These are phyloP conservation scores for Pristiophorus japonicus DNA, from an alignment of 2,113 vertebrate genomes.

Conservation along the genomic window DNA sequence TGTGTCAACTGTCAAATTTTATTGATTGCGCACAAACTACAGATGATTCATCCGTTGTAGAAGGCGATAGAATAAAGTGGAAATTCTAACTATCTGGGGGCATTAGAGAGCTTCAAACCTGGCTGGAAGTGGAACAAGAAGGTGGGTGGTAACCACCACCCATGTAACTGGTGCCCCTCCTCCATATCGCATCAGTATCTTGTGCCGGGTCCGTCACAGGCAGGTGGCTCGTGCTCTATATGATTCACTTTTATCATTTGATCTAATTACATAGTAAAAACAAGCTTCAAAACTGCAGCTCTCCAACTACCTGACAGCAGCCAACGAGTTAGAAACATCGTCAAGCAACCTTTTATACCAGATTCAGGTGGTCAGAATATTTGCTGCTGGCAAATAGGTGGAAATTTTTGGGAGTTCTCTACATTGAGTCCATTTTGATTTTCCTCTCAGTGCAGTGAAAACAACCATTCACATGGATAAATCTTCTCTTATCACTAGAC, in stretches of 20 bases:
- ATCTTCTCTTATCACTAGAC: neutral
- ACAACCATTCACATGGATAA: neutral
- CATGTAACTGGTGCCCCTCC: conserved; percentile 4
- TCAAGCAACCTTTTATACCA: neutral
- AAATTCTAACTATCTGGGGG: conserved; percentile 4
- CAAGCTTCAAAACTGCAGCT: neutral
- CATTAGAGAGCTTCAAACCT: neutral
- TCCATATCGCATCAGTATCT: neutral
- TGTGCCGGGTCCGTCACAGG: neutral
- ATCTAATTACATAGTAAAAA: neutral
- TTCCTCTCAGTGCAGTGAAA: neutral
- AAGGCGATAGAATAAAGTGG: neutral
- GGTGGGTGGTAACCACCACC: conserved; percentile 19
- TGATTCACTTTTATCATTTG: conserved; percentile 2
- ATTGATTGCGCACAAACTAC: neutral
- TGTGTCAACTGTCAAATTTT: conserved; percentile 1
- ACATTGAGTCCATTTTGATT: neutral
- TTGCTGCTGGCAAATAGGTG: neutral
- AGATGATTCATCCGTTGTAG: neutral
- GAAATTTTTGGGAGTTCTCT: neutral
- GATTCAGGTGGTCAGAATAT: neutral
- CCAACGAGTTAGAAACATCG: neutral
- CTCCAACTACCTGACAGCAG: neutral
- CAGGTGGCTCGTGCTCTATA: neutral
- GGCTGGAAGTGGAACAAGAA: neutral